phyloP scores from a whole-genome alignment of 2,888 invertebrate species.

The Pammene fasciana region DNA sequence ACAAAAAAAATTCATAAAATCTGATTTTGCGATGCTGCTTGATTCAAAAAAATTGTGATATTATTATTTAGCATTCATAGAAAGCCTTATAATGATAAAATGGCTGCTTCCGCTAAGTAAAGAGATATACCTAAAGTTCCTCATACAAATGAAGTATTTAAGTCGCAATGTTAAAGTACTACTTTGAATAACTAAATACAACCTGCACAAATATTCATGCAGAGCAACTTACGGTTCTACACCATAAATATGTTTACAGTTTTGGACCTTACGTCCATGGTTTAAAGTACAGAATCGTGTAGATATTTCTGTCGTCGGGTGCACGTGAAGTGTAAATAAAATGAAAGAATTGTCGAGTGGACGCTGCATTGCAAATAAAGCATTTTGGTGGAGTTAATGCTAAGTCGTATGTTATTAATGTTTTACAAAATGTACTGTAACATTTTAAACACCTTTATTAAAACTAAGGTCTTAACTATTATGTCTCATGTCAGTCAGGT shows the following conservation, averaged over 20 bases:
- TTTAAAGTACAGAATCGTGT: not conserved
- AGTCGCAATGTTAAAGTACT: not conserved
- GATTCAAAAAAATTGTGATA: too few species aligned
- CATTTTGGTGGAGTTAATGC: not conserved
- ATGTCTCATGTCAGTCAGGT: too few species aligned
- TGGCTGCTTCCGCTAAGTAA: too few species aligned
- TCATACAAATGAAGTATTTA: not conserved
- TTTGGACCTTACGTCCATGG: not conserved
- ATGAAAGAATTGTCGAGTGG: slow-evolving; percentile 17
- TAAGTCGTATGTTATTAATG: not conserved
- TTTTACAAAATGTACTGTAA: not conserved
- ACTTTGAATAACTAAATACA: slow-evolving; percentile 2
- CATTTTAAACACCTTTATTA: too few species aligned
- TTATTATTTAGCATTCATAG: too few species aligned
- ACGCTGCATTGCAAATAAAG: slow-evolving; percentile 18
- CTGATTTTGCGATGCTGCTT: too few species aligned
- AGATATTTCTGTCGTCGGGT: not conserved
- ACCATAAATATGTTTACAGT: not conserved
- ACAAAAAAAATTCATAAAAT: too few species aligned
- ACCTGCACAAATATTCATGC: slow-evolving; percentile 14
- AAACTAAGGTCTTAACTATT: too few species aligned
- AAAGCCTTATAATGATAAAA: too few species aligned
- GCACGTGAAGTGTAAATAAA: slow-evolving; percentile 14
- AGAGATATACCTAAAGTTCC: not conserved
- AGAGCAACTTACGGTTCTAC: not conserved